Evolutionary conservation across 1,140 invertebrate genomes (phyloP).

Genomic region (Augochlora pura): DNA sequence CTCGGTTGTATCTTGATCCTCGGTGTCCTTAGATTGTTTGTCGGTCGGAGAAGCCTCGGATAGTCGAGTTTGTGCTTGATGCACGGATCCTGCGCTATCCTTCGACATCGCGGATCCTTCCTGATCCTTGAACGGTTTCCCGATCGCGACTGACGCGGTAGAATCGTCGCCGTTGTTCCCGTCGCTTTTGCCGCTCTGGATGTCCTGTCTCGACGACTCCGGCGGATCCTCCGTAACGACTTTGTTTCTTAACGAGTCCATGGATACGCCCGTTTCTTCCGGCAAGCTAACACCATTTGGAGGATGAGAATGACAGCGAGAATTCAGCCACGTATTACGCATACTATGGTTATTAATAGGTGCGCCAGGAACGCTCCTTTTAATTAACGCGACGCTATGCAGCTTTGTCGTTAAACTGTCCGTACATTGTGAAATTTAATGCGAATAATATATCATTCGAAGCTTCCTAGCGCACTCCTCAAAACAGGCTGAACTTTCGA

Average conservation of each 20-base stretch:
- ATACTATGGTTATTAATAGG: slow-evolving; percentile 58
- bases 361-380: slow-evolving; percentile 67
- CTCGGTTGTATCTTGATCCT: neutral
- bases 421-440: neutral
- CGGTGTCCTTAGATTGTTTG: neutral
- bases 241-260: slow-evolving; percentile 54
- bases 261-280: slow-evolving; percentile 41
- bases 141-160: neutral
- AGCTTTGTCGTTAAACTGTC: neutral
- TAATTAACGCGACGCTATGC: slow-evolving; percentile 31
- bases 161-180: slow-evolving; percentile 1
- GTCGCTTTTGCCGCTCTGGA: neutral
- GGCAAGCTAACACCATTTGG: slow-evolving; percentile 40
- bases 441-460: too few relatives aligned
- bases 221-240: slow-evolving; percentile 17
- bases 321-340: neutral
- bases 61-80: neutral
- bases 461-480: too few relatives aligned
- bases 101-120: neutral
- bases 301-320: slow-evolving; percentile 36
- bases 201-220: slow-evolving; percentile 4
- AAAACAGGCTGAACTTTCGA: too few relatives aligned
- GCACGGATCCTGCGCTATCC: neutral
- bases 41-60: neutral
- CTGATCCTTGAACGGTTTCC: neutral